These are phyloP conservation scores for Neodiprion pinetum DNA, from an alignment of 1,140 invertebrate species.

Conservation along the genomic window DNA sequence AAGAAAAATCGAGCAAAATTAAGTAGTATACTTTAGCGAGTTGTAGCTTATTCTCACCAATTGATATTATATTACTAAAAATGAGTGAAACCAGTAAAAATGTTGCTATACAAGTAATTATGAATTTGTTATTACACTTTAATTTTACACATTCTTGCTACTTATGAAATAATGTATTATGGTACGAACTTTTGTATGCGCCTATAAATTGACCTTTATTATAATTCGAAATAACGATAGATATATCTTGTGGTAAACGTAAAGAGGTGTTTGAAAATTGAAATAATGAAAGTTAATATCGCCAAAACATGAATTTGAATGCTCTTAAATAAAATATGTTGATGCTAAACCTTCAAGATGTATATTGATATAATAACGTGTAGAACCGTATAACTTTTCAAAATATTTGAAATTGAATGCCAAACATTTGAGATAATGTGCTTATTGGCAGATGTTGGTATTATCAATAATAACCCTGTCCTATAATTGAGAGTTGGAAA, in stretches of 20 bases:
- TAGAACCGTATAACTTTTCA: too few relatives aligned
- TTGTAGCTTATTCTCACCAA: neutral
- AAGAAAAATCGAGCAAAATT: neutral
- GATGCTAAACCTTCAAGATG: neutral
- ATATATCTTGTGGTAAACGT: neutral
- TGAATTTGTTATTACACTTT: neutral
- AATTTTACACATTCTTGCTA: neutral
- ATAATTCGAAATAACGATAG: neutral
- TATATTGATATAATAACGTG: too few relatives aligned
- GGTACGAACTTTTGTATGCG: neutral
- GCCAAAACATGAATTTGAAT: neutral
- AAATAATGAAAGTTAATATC: neutral
- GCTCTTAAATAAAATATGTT: conserved; percentile 6
- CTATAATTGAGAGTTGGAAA: too few relatives aligned
- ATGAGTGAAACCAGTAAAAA: neutral
- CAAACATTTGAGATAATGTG: too few relatives aligned
- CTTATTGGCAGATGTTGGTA: too few relatives aligned
- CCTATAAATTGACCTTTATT: neutral
- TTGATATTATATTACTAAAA: neutral
- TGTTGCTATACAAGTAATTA: neutral
- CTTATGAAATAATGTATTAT: neutral
- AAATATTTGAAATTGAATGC: too few relatives aligned
- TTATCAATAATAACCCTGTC: too few relatives aligned
- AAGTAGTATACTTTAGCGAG: neutral
- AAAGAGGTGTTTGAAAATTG: neutral